phyloP scores from a whole-genome alignment of 2,888 invertebrate species.

The Melipona bicolor region DNA sequence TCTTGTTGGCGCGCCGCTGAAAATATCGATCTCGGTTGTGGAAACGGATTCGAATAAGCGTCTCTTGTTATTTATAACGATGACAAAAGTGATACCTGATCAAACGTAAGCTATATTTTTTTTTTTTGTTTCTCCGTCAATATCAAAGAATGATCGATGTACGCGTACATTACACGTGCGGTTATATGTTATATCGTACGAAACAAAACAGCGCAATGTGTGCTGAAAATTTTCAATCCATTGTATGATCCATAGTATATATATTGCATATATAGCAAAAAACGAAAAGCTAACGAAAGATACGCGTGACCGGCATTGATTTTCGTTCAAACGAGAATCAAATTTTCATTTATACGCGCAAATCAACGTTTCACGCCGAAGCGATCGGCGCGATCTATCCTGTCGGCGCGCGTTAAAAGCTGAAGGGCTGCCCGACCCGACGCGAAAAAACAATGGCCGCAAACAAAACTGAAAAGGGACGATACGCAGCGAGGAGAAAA shows the following conservation, averaged over 20 bases:
- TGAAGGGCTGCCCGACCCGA: conserved; percentile 13
- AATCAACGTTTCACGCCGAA: conserved; percentile 27
- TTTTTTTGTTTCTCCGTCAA: not conserved
- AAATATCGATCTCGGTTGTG: not conserved
- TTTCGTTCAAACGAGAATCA: conserved; percentile 23
- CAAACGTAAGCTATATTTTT: not conserved
- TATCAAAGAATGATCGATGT: conserved; percentile 1
- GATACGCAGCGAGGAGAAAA: not conserved
- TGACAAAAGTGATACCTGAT: not conserved
- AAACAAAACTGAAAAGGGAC: not conserved
- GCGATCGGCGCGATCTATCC: conserved; percentile 16
- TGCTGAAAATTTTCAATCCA: conserved; percentile 2
- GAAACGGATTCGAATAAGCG: not conserved
- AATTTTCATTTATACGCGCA: conserved; percentile 7
- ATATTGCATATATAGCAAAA: not conserved
- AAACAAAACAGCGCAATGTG: conserved; percentile 17
- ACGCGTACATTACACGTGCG: not conserved
- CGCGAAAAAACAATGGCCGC: not conserved
- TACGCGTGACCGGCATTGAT: not conserved
- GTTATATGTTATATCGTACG: not conserved
- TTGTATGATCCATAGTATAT: not conserved
- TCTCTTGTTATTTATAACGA: not conserved
- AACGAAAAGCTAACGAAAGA: not conserved
- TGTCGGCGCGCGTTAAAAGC: conserved; percentile 24
- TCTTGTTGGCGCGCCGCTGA: not conserved